phyloP scores from a whole-genome alignment of 2,797 vertebrate genomes.

The Neosalanx taihuensis region DNA sequence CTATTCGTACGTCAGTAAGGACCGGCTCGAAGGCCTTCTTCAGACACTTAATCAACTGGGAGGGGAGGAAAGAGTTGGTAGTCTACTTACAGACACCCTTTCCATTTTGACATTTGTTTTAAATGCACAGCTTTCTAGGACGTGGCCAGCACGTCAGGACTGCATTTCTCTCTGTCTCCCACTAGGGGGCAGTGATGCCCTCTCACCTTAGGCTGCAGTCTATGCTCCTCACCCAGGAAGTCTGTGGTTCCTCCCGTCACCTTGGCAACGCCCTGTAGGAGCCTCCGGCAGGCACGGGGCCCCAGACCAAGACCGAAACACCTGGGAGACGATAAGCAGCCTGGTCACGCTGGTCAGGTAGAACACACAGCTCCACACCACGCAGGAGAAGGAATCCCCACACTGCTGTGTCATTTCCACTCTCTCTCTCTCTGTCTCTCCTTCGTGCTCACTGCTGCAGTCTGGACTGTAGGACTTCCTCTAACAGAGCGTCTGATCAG shows the following conservation, averaged over 20 bases:
- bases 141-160: background rate
- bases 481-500: too few relatives aligned
- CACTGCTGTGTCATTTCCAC: too few relatives aligned
- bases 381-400: too few relatives aligned
- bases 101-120: too few relatives aligned
- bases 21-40: slow-evolving; percentile 95
- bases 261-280: slow-evolving; percentile 83
- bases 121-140: too few relatives aligned
- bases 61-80: background rate
- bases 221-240: slow-evolving; percentile 81
- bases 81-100: background rate
- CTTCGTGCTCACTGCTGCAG: too few relatives aligned
- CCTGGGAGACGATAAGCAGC: slow-evolving; percentile 60
- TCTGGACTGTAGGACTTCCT: too few relatives aligned
- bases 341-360: background rate
- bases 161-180: slow-evolving; percentile 22
- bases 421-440: too few relatives aligned
- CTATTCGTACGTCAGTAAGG: slow-evolving; percentile 91
- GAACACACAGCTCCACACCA: too few relatives aligned
- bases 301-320: slow-evolving; percentile 90
- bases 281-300: slow-evolving; percentile 70
- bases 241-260: slow-evolving; percentile 84
- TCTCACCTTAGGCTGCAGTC: slow-evolving; percentile 90
- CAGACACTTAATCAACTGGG: slow-evolving; percentile 88
- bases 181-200: slow-evolving; percentile 49